phyloP scores from a whole-genome alignment of 2,888 invertebrate species.

The Troides helena region DNA sequence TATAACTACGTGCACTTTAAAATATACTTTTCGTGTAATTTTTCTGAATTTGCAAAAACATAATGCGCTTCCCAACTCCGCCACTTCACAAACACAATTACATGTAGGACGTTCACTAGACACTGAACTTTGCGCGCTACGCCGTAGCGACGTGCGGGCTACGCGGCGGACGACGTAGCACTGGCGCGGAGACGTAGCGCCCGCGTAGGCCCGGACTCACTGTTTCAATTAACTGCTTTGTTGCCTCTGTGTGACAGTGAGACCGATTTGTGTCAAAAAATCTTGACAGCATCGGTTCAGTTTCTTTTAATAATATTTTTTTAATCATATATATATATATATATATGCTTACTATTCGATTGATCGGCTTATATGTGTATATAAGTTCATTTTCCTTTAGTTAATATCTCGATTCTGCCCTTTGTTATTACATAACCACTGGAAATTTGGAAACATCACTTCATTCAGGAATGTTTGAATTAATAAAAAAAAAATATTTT shows the following conservation, averaged over 20 bases:
- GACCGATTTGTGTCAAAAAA: conserved; percentile 42
- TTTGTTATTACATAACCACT: no score
- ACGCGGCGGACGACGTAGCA: conserved; percentile 73
- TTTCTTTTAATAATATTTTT: conserved; percentile 14
- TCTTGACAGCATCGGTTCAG: conserved; percentile 19
- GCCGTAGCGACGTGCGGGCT: conserved; percentile 65
- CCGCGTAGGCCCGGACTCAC: conserved; percentile 42
- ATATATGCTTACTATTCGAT: no score
- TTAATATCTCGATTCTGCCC: no score
- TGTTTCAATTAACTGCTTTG: conserved; percentile 76
- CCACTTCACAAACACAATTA: conserved; percentile 51
- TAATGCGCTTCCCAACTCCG: conserved; percentile 56
- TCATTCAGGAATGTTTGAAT: no score
- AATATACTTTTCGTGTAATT: conserved; percentile 2
- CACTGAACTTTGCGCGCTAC: conserved; percentile 44
- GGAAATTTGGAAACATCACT: no score
- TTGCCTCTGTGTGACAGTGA: conserved; percentile 58
- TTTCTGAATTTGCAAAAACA: conserved; percentile 29
- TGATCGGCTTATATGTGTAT: no score
- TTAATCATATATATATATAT: neutral
- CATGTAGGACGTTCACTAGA: conserved; percentile 60
- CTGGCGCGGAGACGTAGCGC: conserved; percentile 60
- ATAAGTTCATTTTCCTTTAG: no score
- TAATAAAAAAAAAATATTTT: no score
- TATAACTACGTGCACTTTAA: conserved; percentile 22